Conservation (phyloP, 2,888 invertebrate species). For the Lamproptera curius region DNA sequence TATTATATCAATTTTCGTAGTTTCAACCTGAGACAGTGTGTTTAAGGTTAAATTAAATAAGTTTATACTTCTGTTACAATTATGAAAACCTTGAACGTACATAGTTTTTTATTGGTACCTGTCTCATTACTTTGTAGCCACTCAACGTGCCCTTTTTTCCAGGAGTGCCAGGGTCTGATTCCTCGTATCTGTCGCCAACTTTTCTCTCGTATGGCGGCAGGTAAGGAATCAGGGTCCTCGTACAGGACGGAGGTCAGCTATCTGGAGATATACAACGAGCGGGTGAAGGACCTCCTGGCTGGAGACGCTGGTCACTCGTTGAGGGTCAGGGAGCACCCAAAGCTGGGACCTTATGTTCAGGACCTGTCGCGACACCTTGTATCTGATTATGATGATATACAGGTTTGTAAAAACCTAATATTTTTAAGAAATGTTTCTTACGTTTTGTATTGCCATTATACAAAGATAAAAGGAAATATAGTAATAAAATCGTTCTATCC, state of each 20-base stretch:
- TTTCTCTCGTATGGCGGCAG: constrained; percentile 88
- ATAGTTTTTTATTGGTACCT: no score
- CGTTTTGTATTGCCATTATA: no score
- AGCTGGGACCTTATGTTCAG: constrained; percentile 90
- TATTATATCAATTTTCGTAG: no score
- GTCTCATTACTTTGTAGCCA: no score
- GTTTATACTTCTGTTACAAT: no score
- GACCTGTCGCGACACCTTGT: constrained; percentile 91
- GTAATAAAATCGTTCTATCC: no score
- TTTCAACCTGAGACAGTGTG: no score
- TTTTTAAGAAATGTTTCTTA: no score
- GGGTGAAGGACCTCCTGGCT: constrained; percentile 84
- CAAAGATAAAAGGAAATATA: no score
- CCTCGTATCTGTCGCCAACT: constrained; percentile 91
- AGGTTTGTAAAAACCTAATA: constrained; percentile 78
- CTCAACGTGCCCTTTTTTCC: constrained; percentile 31
- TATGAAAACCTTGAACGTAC: no score
- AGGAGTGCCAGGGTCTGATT: constrained; percentile 89
- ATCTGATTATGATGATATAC: constrained; percentile 91
- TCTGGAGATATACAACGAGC: constrained; percentile 91
- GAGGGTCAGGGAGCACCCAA: constrained; percentile 88
- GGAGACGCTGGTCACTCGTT: constrained; percentile 82
- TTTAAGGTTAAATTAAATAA: no score
- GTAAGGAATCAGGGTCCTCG: constrained; percentile 88
- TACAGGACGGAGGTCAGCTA: constrained; percentile 93